A percentile compares a stretch with the other conserved stretches of the same genome.
Evolutionary conservation across 1,140 invertebrate species (phyloP).

Genomic region (Sweltsa coloradensis): DNA sequence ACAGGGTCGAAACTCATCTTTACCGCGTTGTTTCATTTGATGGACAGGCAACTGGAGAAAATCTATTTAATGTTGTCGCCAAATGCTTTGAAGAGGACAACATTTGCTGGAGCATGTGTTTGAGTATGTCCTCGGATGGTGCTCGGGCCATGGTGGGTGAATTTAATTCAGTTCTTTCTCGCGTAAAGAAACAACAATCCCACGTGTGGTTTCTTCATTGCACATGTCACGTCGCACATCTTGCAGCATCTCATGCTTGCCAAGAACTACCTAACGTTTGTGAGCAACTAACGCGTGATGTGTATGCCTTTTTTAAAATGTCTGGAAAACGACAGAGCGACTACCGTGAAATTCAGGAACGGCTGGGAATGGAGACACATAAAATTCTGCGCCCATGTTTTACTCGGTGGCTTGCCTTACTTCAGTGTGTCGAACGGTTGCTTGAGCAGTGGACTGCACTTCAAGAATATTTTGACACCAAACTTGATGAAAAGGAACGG

Average conservation of each 20-base stretch:
- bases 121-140: constrained; percentile 13
- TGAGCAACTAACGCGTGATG: background rate
- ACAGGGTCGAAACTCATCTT: background rate
- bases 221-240: constrained; percentile 14
- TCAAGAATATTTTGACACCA: background rate
- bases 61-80: constrained; percentile 6
- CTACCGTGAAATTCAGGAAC: background rate
- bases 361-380: background rate
- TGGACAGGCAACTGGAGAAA: background rate
- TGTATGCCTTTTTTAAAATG: constrained; percentile 6
- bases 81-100: constrained; percentile 3
- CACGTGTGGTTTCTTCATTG: constrained; percentile 9
- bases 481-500: background rate
- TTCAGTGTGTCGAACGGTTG: background rate
- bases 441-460: constrained; percentile 4
- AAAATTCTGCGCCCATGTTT: constrained; percentile 3
- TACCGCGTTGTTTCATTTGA: background rate
- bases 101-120: constrained; percentile 1
- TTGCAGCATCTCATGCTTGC: constrained; percentile 10
- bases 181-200: constrained; percentile 2
- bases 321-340: constrained; percentile 3
- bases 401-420: constrained; percentile 4
- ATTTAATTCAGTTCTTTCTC: constrained; percentile 4
- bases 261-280: background rate
- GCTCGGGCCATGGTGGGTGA: constrained; percentile 6